Evolutionary conservation across 2,113 vertebrate species (phyloP).

Genomic region (Oryzias melastigma): DNA sequence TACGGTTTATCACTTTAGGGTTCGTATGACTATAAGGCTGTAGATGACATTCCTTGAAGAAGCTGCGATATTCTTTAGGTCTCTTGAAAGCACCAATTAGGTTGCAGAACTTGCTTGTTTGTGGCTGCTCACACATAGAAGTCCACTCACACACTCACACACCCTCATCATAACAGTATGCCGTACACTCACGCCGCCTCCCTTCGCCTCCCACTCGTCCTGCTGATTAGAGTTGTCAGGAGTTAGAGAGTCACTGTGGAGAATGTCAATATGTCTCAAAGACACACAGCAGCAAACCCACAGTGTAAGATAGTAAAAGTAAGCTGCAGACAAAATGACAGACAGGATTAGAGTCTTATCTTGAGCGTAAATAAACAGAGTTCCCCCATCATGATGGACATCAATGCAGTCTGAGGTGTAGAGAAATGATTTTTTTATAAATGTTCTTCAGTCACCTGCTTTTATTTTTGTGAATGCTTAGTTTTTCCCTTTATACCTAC

Average conservation of each 20-base stretch:
- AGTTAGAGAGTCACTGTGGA: constrained; percentile 58
- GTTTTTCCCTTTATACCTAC: constrained; percentile 46
- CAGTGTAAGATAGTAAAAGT: constrained; percentile 13
- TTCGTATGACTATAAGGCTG: not conserved
- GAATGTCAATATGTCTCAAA: constrained; percentile 63
- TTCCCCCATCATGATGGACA: constrained; percentile 41
- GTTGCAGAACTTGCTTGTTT: constrained; percentile 26
- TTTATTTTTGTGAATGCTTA: constrained; percentile 73
- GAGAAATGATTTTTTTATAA: constrained; percentile 79
- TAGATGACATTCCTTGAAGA: not conserved
- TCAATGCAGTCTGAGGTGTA: constrained; percentile 24
- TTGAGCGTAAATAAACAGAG: constrained; percentile 52
- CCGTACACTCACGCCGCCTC: constrained; percentile 39
- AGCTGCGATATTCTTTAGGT: constrained; percentile 2
- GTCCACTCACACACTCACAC: constrained; percentile 23
- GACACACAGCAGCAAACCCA: constrained; percentile 16
- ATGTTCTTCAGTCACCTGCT: constrained; percentile 80
- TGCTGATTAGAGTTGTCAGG: constrained; percentile 69
- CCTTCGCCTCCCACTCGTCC: constrained; percentile 55
- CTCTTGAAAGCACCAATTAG: constrained; percentile 22
- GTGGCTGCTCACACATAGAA: not conserved
- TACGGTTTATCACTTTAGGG: no score
- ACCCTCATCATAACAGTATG: constrained; percentile 32
- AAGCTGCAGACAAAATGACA: constrained; percentile 40
- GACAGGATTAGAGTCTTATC: constrained; percentile 43